A percentile compares a stretch with the other conserved stretches of the same genome.
These are phyloP conservation scores for Phyllostomus discolor DNA, from an alignment of 2,113 vertebrate species.

Conservation along the genomic window DNA sequence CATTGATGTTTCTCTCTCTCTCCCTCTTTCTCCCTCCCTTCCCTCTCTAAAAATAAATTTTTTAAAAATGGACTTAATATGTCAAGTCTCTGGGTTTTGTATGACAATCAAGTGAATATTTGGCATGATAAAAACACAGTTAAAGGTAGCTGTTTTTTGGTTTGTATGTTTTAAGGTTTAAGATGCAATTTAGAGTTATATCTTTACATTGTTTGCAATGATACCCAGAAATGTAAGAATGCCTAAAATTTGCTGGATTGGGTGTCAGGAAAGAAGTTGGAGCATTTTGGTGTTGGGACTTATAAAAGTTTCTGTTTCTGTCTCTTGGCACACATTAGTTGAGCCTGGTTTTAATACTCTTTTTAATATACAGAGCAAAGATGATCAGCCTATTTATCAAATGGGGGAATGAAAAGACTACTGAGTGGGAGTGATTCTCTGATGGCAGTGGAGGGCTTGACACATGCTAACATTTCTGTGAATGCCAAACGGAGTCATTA, in stretches of 20 bases:
- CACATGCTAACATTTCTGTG: conserved; percentile 47
- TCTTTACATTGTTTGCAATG: background rate
- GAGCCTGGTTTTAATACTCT: conserved; percentile 65
- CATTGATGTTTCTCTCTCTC: no score
- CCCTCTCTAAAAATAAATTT: no score
- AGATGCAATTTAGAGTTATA: background rate
- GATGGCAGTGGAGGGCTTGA: conserved; percentile 47
- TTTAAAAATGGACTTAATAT: background rate
- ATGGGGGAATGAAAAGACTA: conserved; percentile 43
- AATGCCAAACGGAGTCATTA: conserved; percentile 54
- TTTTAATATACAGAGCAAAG: conserved; percentile 63
- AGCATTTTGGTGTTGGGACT: background rate
- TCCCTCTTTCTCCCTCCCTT: no score
- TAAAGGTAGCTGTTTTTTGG: background rate
- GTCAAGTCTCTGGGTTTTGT: background rate
- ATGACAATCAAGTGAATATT: background rate
- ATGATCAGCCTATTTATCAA: conserved; percentile 71
- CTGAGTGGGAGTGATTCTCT: conserved; percentile 46
- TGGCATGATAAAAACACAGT: background rate
- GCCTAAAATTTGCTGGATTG: background rate
- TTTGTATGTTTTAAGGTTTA: background rate
- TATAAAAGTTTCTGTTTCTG: background rate
- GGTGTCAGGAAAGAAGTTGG: background rate
- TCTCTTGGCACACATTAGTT: conserved; percentile 55
- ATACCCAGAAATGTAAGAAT: background rate